phyloP scores from a whole-genome alignment of 2,797 vertebrate species.

The Chrysocyon brachyurus region DNA sequence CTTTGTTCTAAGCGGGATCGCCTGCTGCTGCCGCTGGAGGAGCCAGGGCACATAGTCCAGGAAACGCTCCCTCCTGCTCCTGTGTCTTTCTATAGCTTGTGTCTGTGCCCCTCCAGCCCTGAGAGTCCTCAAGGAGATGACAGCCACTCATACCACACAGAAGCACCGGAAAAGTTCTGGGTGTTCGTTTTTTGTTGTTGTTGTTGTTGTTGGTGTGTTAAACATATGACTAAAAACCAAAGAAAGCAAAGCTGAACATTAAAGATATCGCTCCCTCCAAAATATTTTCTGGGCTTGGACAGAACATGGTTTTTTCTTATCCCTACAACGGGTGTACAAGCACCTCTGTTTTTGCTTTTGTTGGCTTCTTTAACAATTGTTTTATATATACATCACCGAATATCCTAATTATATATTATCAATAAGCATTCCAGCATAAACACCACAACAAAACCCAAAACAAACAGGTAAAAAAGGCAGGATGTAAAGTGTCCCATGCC shows the following conservation, averaged over 20 bases:
- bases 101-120: rapidly evolving
- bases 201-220: neutral
- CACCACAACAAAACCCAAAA: neutral
- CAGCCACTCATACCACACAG: rapidly evolving
- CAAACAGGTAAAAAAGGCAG: neutral
- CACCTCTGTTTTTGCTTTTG: neutral
- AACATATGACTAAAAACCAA: neutral
- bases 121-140: neutral
- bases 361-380: neutral
- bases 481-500: no score
- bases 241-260: neutral
- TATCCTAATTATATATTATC: neutral
- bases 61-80: no score
- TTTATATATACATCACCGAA: neutral
- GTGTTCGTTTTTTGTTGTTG: neutral
- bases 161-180: neutral
- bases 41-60: rapidly evolving
- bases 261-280: neutral
- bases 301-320: rapidly evolving
- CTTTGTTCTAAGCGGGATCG: conserved; percentile 26
- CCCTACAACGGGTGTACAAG: neutral
- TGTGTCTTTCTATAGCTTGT: rapidly evolving
- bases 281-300: neutral
- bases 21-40: rapidly evolving
- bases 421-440: neutral